Base-by-base conservation (phyloP, 2,113 vertebrate genomes). In the Hypanus sabinus region DNA sequence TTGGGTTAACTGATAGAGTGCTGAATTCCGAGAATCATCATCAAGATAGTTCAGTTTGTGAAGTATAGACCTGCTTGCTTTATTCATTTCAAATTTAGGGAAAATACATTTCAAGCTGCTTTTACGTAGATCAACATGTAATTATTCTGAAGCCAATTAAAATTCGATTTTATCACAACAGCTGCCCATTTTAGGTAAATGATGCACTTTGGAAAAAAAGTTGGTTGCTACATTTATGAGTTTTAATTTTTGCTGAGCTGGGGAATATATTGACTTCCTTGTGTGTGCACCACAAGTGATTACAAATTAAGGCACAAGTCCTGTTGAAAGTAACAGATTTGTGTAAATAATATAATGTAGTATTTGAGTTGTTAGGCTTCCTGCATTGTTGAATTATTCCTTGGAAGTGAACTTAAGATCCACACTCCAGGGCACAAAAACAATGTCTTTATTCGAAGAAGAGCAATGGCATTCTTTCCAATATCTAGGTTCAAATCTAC, bases 1-100 rank as follows among this genome's bases (percentile, higher is more conserved):
- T 80, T 81, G 18, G 20, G 36, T 94, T 94, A 94, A 94, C 75
- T 94, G 93, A 80, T 80, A 62, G 57, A 94, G 75, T 94, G 93
- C 70, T 94, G 73, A 94, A 60, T 77, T 94, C 62, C 46, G 10
- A 57, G 12, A 12, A 65, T 24, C 33, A 76, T 36, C 30, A 16
- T 55, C 60, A 62, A 57, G 30, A 77, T n/a, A 65, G 33, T 30
- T 14, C 68, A 73, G 85, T 88, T 62, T n/a, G 91, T 27, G 46
- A 73, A 93, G 24, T 36, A 55, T 0, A 73, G 70, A 12, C 36
- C 71, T 75, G 5, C 9, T 30, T 73, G 38, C 22, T 73, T 73
- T 93, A 14, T 68, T 90, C 16, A 22, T 65, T 33, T n/a, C 85
- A 93, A 93, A 38, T 24, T 38, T 5, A 55, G 24, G 71, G 55